Evolutionary conservation across 2,113 vertebrate species (phyloP), one percentile per base, ranked within the genome.

Genomic region (Platanista minor): DNA sequence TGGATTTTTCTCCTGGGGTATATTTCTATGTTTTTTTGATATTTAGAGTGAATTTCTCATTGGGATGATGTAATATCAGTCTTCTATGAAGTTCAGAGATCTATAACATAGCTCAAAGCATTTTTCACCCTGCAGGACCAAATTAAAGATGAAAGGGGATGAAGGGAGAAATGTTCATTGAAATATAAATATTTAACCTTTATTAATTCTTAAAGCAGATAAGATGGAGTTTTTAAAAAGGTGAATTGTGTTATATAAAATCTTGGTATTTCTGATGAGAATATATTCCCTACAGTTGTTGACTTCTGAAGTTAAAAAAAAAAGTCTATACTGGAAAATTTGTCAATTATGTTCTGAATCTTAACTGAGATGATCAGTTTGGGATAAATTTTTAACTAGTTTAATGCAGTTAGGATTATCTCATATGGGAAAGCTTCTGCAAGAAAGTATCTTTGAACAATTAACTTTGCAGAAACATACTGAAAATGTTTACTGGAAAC

Each of bases 161-260:
- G 72, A 94, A 77, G 67, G 46, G 27, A 97, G 83, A 96, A 97
- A 87, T 95, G 12, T 23, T 97, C 83, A 95, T 95, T 97, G 91
- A 87, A 96, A 97, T 96, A 97, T 97, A 95, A 97, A 98, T 95
- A 97, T 94, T 97, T 97, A 83, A 98, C 84, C 59, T 94, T 95
- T 95, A 97, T 97, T 98, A 96, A 98, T 96, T 97, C 93, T 95
- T 95, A 94, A 95, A 93, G 93, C 36, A 84, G 83, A 43, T 81
- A 93, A 81, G 59, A 97, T 77, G 21, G 93, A 93, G 94, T 94
- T 97, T 92, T 89, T 77, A 85, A 93, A 87, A 90, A 82, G 39
- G 54, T 95, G 57, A 93, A 90, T 80, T 77, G 6, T 66, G 54
- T 84, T 95, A 89, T 94, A 27, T 74, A 94, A 97, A 97, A 91